phyloP scores from a whole-genome alignment of 2,888 invertebrate species.

The Catocala nupta region DNA sequence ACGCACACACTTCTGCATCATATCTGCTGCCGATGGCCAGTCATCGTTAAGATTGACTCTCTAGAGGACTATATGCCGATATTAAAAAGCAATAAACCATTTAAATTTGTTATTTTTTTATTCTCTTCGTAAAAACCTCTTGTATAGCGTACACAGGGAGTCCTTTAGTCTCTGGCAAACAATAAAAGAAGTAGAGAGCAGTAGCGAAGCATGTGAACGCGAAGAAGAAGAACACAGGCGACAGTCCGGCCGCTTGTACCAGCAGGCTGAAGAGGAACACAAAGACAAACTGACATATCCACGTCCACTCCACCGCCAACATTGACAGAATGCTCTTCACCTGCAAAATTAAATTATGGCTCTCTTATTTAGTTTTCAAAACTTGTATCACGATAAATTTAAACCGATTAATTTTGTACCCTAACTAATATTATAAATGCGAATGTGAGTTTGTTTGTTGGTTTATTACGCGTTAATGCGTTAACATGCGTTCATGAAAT shows the following conservation, averaged over 20 bases:
- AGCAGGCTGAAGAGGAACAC: not conserved
- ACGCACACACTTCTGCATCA: too few relatives aligned
- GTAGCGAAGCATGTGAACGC: conserved; percentile 59
- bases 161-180: conserved; percentile 69
- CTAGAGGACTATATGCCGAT: too few relatives aligned
- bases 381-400: too few relatives aligned
- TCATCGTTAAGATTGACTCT: too few relatives aligned
- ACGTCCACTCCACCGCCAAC: conserved; percentile 2
- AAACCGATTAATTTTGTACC: too few relatives aligned
- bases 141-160: conserved; percentile 65
- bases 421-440: too few relatives aligned
- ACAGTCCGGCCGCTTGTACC: conserved; percentile 61
- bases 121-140: conserved; percentile 47
- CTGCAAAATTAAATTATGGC: not conserved
- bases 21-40: too few relatives aligned
- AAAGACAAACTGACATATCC: not conserved
- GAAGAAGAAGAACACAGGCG: conserved; percentile 71
- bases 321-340: conserved; percentile 3
- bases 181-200: conserved; percentile 53
- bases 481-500: too few relatives aligned
- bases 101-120: too few relatives aligned
- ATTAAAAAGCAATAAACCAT: too few relatives aligned
- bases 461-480: too few relatives aligned
- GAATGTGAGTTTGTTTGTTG: too few relatives aligned
- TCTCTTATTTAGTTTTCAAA: not conserved